A percentile compares a stretch with the other conserved stretches of the same genome.
phyloP scores from a whole-genome alignment of 23 tunicate genomes.

The Styela plicata region DNA sequence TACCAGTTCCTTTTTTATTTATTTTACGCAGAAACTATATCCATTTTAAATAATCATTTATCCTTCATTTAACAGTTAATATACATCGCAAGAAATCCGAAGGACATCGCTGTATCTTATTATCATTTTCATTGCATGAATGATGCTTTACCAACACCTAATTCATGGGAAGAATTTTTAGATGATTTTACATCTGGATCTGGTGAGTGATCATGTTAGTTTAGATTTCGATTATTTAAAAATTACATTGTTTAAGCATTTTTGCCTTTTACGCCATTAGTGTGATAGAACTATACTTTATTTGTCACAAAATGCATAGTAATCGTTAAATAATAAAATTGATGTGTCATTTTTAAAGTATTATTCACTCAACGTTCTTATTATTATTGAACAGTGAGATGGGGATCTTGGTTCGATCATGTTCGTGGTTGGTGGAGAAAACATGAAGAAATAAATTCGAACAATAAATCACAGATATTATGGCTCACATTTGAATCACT shows the following conservation, averaged over 20 bases:
- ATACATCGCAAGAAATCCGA: constrained; percentile 21
- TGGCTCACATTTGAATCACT: constrained; percentile 23
- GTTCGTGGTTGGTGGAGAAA: constrained; percentile 33
- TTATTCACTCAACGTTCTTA: too few relatives aligned
- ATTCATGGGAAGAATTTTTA: constrained; percentile 19
- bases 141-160: constrained; percentile 22
- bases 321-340: too few relatives aligned
- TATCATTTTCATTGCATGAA: constrained; percentile 32
- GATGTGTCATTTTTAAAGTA: too few relatives aligned
- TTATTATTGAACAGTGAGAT: constrained; percentile 5
- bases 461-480: neutral
- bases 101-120: constrained; percentile 27
- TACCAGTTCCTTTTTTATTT: too few relatives aligned
- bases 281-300: too few relatives aligned
- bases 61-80: neutral
- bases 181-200: constrained; percentile 22
- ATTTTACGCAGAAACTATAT: too few relatives aligned
- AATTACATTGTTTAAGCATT: too few relatives aligned
- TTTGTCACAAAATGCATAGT: too few relatives aligned
- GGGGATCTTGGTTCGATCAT: constrained; percentile 35
- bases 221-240: too few relatives aligned
- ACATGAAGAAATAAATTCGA: neutral
- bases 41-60: neutral
- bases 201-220: constrained; percentile 14
- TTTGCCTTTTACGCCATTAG: too few relatives aligned